A percentile compares a stretch with the other conserved stretches of the same genome.
Conservation (phyloP, 1,140 invertebrate species). For the Papilio aristodemus region DNA sequence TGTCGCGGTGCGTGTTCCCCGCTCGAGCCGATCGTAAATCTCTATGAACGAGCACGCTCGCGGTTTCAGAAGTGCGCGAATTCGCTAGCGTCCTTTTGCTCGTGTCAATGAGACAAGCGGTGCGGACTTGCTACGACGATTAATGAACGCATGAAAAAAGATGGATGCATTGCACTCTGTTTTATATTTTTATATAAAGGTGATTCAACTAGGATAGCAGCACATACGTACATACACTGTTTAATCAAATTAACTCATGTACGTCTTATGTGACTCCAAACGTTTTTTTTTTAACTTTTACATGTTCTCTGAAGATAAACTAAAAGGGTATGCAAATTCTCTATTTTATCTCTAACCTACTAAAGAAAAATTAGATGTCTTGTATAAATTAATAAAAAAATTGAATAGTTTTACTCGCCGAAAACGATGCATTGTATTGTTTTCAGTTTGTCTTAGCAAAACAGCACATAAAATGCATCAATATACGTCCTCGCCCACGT, state of each 20-base stretch:
- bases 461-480: slow-evolving; percentile 52
- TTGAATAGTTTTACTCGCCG: neutral
- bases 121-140: slow-evolving; percentile 39
- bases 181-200: too few relatives aligned
- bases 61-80: slow-evolving; percentile 45
- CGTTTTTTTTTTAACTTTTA: too few relatives aligned
- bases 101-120: slow-evolving; percentile 34
- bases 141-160: too few relatives aligned
- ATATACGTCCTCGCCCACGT: slow-evolving; percentile 59
- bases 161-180: too few relatives aligned
- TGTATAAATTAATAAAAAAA: neutral
- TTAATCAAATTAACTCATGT: too few relatives aligned
- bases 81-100: slow-evolving; percentile 39
- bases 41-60: slow-evolving; percentile 40
- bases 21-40: slow-evolving; percentile 61
- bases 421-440: neutral
- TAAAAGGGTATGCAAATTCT: too few relatives aligned
- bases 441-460: slow-evolving; percentile 45
- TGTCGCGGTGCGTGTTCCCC: slow-evolving; percentile 55
- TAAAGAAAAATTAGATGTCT: too few relatives aligned
- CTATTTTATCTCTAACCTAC: too few relatives aligned
- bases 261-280: too few relatives aligned
- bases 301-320: too few relatives aligned
- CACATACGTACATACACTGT: too few relatives aligned
- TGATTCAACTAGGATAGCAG: too few relatives aligned